Evolutionary conservation across 2,797 vertebrate genomes (phyloP), one percentile per base, ranked within the genome.

Genomic region (Crocidura indochinensis): DNA sequence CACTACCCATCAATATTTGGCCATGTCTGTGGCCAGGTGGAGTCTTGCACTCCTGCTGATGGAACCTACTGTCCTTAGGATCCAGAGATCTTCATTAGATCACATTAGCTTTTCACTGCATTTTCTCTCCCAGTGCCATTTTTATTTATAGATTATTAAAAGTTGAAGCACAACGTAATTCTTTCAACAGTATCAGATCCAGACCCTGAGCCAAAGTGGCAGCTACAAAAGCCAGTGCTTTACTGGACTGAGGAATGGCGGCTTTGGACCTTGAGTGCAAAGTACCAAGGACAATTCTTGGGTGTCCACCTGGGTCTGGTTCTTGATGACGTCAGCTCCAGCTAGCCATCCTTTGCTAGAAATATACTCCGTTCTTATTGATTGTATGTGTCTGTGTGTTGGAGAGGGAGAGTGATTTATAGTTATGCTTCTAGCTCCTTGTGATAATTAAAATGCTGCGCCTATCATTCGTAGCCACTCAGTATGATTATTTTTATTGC

Each of bases 401-500:
- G 10, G 31, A 19, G 47, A 60, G 69, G 19, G 38, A 78, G 7
- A 74, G 1, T 78, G 81, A 73, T 80, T 92, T 81, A 87, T 65
- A 90, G 64, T 88, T 84, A n/a, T 15, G 53, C 60, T 93, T 60
- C 60, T 65, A 85, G 84, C 26, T 76, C 49, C 53, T 91, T 67
- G 64, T 76, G 71, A 87, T 92, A 77, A 93, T 96, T 89, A 84
- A 86, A 12, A 93, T 64, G 24, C 71, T 56, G 81, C 94, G 53
- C 0, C 0, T 94, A 49, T 71, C 88, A 91, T 96, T 82, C 53
- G 19, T 80, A 6, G 22, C 29, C 82, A 86, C 84, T 95, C 31
- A 0, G 0, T 76, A 11, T 94, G 92, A 77, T 95, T 95, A 71
- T 94, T 96, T 94, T 87, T 96, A 71, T 75, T 97, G 64, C 82